Conservation (phyloP, 1,140 invertebrate genomes). For the Drosophila ananassae region DNA sequence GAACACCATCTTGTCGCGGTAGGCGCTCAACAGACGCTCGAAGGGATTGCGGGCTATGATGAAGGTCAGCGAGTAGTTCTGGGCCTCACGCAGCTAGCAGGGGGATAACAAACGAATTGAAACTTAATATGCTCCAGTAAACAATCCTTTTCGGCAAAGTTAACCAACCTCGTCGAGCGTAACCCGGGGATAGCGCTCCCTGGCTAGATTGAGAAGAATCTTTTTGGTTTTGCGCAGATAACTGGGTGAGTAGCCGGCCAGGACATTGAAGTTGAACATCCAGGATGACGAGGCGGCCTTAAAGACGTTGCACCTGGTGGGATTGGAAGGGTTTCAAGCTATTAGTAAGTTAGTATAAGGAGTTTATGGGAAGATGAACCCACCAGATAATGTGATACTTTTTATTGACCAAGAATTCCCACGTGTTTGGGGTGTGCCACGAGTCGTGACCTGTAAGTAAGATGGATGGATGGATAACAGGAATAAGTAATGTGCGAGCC, state of each 20-base stretch:
- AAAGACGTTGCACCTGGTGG: constrained; percentile 90
- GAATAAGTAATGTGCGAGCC: neutral
- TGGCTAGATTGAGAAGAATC: constrained; percentile 90
- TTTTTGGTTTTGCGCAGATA: constrained; percentile 90
- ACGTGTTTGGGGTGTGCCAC: constrained; percentile 89
- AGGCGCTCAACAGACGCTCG: constrained; percentile 94
- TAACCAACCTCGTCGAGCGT: constrained; percentile 86
- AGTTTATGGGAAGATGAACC: constrained; percentile 20
- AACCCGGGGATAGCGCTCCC: constrained; percentile 91
- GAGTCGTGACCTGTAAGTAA: constrained; percentile 86
- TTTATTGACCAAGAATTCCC: constrained; percentile 92
- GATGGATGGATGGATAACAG: constrained; percentile 6
- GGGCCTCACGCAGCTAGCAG: constrained; percentile 75
- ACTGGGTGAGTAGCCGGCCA: constrained; percentile 91
- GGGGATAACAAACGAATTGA: constrained; percentile 28
- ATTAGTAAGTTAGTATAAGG: no score
- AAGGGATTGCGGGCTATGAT: constrained; percentile 95
- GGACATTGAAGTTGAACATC: constrained; percentile 95
- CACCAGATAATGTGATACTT: constrained; percentile 91
- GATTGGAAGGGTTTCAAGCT: neutral
- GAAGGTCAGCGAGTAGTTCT: constrained; percentile 89
- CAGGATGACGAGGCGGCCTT: constrained; percentile 94
- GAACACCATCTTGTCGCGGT: constrained; percentile 94
- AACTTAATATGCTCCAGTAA: constrained; percentile 2
- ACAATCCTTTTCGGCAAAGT: neutral